Base-by-base conservation (phyloP, 2,888 invertebrate genomes). In the Erynnis tages region DNA sequence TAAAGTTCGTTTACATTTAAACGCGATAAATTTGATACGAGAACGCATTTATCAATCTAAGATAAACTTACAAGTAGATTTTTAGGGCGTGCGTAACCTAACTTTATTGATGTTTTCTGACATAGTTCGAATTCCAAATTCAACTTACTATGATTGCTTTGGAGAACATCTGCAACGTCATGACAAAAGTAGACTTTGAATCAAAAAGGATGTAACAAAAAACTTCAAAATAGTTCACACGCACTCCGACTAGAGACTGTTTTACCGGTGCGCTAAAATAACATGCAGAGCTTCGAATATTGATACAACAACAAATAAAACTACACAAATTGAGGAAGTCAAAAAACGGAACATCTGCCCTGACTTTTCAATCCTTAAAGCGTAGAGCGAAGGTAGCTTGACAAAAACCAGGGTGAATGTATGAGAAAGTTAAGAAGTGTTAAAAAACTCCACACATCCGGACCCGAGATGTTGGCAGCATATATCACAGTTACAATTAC, bases 261-360 rank as follows among this genome's bases (percentile, higher is more conserved):
- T 21, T 21, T 21, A 27, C n/a, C 2, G 27, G 3, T 5, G 7
- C 7, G 27, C 6, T 4, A 30, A 30, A 30, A 11, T 30, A 11
- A 30, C 3, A 1, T 11, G 5, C 19, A 17, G 19, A 3, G 4
- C 19, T n/a, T 19, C 3, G n/a, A 11, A 11, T 3, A 11, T 11
- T 29, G 27, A 7, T 27, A 19, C 27, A 17, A 25, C 10, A 25
- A 16, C 7, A 1, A 32, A 49, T 25, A 41, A 2, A 7, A 34
- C 6, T 7, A 25, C 11, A 32, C 32, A 25, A 49, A 34, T 40
- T 41, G 32, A 49, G 41, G 49, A 41, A 49, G 13, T 40, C 8
- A 43, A 50, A 82, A 76, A 80, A 77, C 66, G 54, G 62, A 73
- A 71, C 85, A 84, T 76, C 77, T 83, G 82, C 67, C 61, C 60